These are phyloP conservation scores for Piliocolobus tephrosceles DNA, from an alignment of 2,113 vertebrate genomes.

Conservation along the genomic window DNA sequence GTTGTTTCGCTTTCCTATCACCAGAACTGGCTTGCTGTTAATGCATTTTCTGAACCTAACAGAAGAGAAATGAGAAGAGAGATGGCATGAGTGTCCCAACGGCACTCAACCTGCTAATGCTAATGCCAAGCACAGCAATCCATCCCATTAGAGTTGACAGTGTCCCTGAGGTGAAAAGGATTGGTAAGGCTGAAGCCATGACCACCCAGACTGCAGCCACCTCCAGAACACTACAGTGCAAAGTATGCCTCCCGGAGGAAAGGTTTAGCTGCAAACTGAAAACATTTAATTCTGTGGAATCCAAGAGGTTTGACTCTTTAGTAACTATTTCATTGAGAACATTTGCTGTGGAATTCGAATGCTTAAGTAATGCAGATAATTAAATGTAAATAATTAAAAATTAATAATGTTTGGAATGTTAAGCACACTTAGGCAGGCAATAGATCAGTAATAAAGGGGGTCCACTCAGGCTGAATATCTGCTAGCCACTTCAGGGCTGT, in stretches of 20 bases:
- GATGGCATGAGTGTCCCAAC: not conserved
- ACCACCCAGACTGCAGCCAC: not conserved
- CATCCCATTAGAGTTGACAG: slow-evolving; percentile 9
- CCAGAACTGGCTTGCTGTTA: not conserved
- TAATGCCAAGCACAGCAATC: not conserved
- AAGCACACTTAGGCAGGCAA: slow-evolving; percentile 68
- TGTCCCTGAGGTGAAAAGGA: not conserved
- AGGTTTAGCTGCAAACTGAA: slow-evolving; percentile 61
- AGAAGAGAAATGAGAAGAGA: slow-evolving; percentile 34
- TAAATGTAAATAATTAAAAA: slow-evolving; percentile 82
- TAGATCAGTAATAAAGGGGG: slow-evolving; percentile 50
- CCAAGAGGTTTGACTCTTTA: slow-evolving; percentile 69
- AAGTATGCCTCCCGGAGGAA: not conserved
- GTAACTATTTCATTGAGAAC: slow-evolving; percentile 83
- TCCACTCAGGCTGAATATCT: slow-evolving; percentile 54
- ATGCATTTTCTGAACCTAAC: not conserved
- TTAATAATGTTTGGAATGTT: slow-evolving; percentile 79
- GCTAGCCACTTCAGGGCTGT: not conserved
- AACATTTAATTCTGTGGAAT: slow-evolving; percentile 21
- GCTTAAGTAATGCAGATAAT: slow-evolving; percentile 79
- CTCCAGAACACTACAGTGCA: not conserved
- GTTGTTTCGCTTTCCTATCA: not conserved
- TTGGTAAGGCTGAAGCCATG: not conserved
- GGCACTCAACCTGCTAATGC: not conserved
- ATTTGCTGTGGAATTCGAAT: slow-evolving; percentile 79